A percentile compares a stretch with the other conserved stretches of the same genome.
Evolutionary conservation across 2,113 vertebrate genomes (phyloP).

Genomic region (Cisticola juncidis): DNA sequence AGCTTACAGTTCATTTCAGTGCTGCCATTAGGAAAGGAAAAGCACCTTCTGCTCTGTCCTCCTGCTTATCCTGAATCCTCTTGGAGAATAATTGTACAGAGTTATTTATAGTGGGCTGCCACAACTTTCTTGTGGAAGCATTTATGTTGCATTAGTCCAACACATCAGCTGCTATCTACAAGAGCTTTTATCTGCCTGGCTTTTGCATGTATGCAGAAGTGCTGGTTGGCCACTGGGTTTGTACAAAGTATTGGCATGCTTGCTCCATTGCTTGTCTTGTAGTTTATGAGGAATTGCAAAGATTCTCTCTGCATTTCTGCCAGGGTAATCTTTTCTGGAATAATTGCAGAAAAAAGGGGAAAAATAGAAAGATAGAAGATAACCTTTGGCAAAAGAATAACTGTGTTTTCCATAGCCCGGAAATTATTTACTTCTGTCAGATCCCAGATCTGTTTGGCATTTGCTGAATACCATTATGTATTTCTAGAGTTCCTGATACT

Average conservation of each 20-base stretch:
- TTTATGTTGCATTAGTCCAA: background rate
- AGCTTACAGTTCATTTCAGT: background rate
- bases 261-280: background rate
- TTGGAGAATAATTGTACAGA: background rate
- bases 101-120: background rate
- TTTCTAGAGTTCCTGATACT: background rate
- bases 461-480: background rate
- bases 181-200: background rate
- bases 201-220: background rate
- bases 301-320: background rate
- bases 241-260: background rate
- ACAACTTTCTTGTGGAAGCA: background rate
- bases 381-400: background rate
- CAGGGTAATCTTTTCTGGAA: background rate
- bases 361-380: background rate
- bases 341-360: background rate
- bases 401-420: background rate
- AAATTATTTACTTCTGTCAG: background rate
- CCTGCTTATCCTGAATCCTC: background rate
- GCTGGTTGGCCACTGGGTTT: background rate
- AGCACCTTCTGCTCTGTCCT: background rate
- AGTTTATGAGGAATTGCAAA: background rate
- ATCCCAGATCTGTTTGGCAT: background rate
- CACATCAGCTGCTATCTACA: accelerated
- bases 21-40: background rate